These are phyloP conservation scores for Diplogasteroides magnus DNA, from an alignment of 1,140 invertebrate species.

Conservation along the genomic window DNA sequence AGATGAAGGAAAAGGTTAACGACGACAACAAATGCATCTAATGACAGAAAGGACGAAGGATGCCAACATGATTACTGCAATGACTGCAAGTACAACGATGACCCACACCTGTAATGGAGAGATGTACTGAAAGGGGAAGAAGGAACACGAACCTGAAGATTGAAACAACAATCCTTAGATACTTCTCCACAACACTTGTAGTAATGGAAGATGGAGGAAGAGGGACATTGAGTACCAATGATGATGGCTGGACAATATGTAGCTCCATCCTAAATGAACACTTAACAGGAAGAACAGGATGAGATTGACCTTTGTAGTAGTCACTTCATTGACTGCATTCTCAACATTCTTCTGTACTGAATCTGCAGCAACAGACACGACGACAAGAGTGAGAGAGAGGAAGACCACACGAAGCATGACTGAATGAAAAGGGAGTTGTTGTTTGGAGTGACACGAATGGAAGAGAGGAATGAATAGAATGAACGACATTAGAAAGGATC, in stretches of 20 bases:
- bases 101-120: conserved; percentile 25
- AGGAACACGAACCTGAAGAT: conserved; percentile 25
- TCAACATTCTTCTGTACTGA: conserved; percentile 13
- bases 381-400: neutral
- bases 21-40: conserved; percentile 31
- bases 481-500: neutral
- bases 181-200: conserved; percentile 35
- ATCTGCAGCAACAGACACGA: conserved; percentile 3
- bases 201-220: conserved; percentile 28
- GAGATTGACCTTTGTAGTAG: conserved; percentile 14
- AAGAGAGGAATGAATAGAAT: neutral
- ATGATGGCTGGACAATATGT: conserved; percentile 26
- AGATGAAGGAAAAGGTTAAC: conserved; percentile 4
- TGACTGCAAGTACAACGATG: conserved; percentile 28
- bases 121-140: neutral
- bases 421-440: neutral
- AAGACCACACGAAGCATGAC: neutral
- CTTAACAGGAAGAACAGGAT: neutral
- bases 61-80: conserved; percentile 27
- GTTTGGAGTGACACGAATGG: neutral
- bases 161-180: conserved; percentile 36
- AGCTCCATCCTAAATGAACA: conserved; percentile 23
- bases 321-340: conserved; percentile 20
- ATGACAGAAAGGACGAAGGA: conserved; percentile 30
- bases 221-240: conserved; percentile 30